Conservation (phyloP, 1,140 invertebrate genomes). For the Choristoneura fumiferana region DNA sequence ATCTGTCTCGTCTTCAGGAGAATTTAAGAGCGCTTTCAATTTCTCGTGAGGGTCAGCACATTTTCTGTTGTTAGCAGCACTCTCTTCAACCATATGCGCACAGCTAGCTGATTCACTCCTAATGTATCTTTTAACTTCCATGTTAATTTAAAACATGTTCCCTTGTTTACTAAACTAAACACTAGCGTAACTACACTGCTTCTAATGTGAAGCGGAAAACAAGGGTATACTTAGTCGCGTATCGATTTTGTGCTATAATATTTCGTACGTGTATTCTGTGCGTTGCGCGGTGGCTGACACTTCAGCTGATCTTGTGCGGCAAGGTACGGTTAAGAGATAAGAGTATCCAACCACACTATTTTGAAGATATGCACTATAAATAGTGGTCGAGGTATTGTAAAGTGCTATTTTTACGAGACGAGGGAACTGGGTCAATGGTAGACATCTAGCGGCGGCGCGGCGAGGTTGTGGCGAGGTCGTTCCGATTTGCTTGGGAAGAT, state of each 20-base stretch:
- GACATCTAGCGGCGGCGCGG: slow-evolving; percentile 43
- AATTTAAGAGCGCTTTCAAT: slow-evolving; percentile 66
- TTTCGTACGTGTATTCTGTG: slow-evolving; percentile 39
- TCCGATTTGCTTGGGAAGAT: slow-evolving; percentile 38
- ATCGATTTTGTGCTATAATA: slow-evolving; percentile 57
- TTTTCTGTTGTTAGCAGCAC: slow-evolving; percentile 57
- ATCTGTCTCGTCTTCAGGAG: slow-evolving; percentile 67
- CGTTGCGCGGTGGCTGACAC: slow-evolving; percentile 44
- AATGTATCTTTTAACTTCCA: slow-evolving; percentile 70
- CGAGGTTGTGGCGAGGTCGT: slow-evolving; percentile 37
- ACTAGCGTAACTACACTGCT: slow-evolving; percentile 60
- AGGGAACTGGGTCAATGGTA: slow-evolving; percentile 67
- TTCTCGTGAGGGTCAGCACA: slow-evolving; percentile 65
- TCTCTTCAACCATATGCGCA: slow-evolving; percentile 71
- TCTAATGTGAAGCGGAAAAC: slow-evolving; percentile 48
- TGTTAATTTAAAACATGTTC: slow-evolving; percentile 58
- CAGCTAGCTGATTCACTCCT: slow-evolving; percentile 69
- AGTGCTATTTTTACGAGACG: slow-evolving; percentile 71
- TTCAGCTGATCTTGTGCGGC: slow-evolving; percentile 15
- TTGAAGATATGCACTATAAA: slow-evolving; percentile 70
- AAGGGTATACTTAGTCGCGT: slow-evolving; percentile 47
- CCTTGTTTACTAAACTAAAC: slow-evolving; percentile 71
- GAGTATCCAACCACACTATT: slow-evolving; percentile 54
- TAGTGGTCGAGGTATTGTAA: slow-evolving; percentile 75
- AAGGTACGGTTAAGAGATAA: slow-evolving; percentile 43